A percentile compares a stretch with the other conserved stretches of the same genome.
These are phyloP conservation scores for Monochamus saltuarius DNA, from an alignment of 1,140 invertebrate genomes.

Conservation along the genomic window DNA sequence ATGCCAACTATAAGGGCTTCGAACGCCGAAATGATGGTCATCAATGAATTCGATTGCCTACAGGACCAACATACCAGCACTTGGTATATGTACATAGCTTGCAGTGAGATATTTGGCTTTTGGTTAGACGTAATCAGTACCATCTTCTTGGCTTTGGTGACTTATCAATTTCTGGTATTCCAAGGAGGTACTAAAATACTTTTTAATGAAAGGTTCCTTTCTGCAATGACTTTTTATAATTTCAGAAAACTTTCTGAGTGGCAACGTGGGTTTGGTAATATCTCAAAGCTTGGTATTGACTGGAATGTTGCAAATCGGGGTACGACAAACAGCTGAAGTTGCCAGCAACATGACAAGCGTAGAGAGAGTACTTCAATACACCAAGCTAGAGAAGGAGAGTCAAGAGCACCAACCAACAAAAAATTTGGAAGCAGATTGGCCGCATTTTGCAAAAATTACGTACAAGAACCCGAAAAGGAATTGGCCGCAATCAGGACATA, in stretches of 20 bases:
- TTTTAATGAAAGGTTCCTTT: not conserved
- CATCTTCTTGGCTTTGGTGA: conserved; percentile 68
- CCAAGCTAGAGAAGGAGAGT: conserved; percentile 64
- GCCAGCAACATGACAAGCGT: conserved; percentile 76
- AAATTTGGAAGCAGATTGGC: not conserved
- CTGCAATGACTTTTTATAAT: not conserved
- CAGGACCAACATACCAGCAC: conserved; percentile 73
- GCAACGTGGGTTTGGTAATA: conserved; percentile 78
- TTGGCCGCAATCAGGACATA: conserved; percentile 71
- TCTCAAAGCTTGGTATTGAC: conserved; percentile 79
- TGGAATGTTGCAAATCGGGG: conserved; percentile 78
- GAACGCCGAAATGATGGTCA: conserved; percentile 62
- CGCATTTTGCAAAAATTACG: not conserved
- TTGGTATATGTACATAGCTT: conserved; percentile 75
- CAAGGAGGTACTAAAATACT: conserved; percentile 42
- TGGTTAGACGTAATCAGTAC: conserved; percentile 72
- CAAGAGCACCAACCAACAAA: conserved; percentile 42
- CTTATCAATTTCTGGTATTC: conserved; percentile 60
- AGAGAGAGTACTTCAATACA: conserved; percentile 79
- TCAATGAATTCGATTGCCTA: conserved; percentile 64
- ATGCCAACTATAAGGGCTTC: conserved; percentile 74
- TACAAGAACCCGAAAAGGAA: conserved; percentile 58
- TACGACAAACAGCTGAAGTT: conserved; percentile 73
- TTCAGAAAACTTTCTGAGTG: conserved; percentile 47
- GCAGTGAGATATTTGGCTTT: conserved; percentile 79